Base-by-base conservation (phyloP, 1,140 invertebrate species). In the Brachionus plicatilis region DNA sequence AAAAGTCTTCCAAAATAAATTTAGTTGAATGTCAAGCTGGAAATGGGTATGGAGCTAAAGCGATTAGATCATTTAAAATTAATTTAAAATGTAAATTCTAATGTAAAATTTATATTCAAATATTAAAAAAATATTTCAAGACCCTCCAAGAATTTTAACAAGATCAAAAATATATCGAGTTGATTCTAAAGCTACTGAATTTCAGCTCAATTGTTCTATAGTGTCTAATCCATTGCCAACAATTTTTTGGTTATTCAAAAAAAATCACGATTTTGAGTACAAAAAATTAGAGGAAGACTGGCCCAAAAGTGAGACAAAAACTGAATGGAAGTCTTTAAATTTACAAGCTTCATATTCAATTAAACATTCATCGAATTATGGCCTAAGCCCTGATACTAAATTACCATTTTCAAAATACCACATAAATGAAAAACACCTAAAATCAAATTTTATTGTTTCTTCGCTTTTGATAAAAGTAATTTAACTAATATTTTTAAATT, bases 31-130 rank as follows among this genome's bases (percentile, higher is more conserved):
- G 79, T 47, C 50, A 65, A 60, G 37, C 60, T 14, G 43, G 53
- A 17, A 82, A 82, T 14, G 79, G 79, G 27, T 82, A 65, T 47
- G 79, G 79, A 3, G 50, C 79, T 20, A 82, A 43, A 65, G 79
- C 24, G 9, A 65, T 47, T 9, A 43, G 79, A 82, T 65, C 41
- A 27, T 82, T 82, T 37, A 82, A 82, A 82, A 82, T 82, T 14
- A 60, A 82, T 41, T 17, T 68, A 60, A 82, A 65, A 65, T 45
- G 79, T 82, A 65, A 82, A 9, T 53, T 50, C 17, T 6, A 50
- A 14, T n/a, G 14, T 47, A 27, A 29, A 27, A 12, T 41, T 17
- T 24, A 56, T 27, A 53, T 33, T 41, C 12, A 29, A 33, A 24
- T 66, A 45, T 41, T 82, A 2, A 33, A 53, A 20, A 29, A 5